Base-by-base conservation (phyloP, 2,797 vertebrate species). In the Poecile montanus region DNA sequence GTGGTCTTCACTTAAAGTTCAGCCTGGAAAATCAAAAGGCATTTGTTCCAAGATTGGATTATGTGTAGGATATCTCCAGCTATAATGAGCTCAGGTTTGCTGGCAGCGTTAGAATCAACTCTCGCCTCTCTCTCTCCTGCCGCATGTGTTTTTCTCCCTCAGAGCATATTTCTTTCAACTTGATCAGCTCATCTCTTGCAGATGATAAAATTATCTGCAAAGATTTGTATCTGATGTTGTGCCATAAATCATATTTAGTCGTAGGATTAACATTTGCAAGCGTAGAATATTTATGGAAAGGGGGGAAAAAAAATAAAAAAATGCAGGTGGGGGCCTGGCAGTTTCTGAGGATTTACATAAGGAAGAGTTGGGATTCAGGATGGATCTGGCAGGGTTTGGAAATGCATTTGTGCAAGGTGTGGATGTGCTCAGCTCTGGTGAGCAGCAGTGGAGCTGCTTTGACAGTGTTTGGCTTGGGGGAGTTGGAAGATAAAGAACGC, bases 171-270 rank as follows among this genome's bases (percentile, higher is more conserved):
- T 91, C 61, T 95, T 91, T 85, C 68, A 48, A 58, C 85, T 93
- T 68, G 65, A 91, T 89, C 91, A 92, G 86, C 86, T 95, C 86
- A 71, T 92, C 78, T 92, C 89, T 82, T 80, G 87, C 85, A 94
- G 92, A 68, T 92, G 87, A 95, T 94, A 94, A 91, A 93, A 95
- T 92, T 91, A 96, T 91, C 92, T 83, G 78, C 87, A 56, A 93
- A 90, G 85, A 96, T 89, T 70, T 78, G 47, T 91, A 56, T 42
- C 84, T 89, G 88, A 83, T 92, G 79, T 85, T 94, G 51, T 51
- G 83, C 44, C 86, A 75, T 92, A 93, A 96, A 91, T 95, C 78
- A 68, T 81, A 79, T 83, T 93, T 92, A 94, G 44, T 77, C 75
- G 42, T 57, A 23, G 86, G 81, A 93, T 93, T 88, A 82, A 87